Base-by-base conservation (phyloP, 2,113 vertebrate genomes). In the Mohoua ochrocephala region DNA sequence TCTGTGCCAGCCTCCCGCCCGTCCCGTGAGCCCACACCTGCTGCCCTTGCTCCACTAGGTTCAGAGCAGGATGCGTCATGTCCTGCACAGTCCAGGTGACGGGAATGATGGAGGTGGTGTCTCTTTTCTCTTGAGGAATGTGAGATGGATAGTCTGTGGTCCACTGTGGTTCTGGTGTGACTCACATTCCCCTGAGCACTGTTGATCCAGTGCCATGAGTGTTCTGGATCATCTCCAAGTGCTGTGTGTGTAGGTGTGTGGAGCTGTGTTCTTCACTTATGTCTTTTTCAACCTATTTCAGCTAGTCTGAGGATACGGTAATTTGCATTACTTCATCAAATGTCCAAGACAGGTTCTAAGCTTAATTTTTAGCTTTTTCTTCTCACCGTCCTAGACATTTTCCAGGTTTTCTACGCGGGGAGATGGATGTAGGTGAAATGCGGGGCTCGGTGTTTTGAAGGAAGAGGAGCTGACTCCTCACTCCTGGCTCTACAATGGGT, bases 301-400 rank as follows among this genome's bases (percentile, higher is more conserved):
- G 12, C 94, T 78, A 68, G 42, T 61, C 77, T 84, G 69, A 93
- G 77, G 63, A 84, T 50, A 61, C 28, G 47, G 33, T 20, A 49
- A 49, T 74, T 56, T 76, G 79, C 41, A 68, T 35, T 89, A 45
- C 56, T 90, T 93, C 83, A 47, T 56, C 68, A 75, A 37, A 47
- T 53, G 26, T 50, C 41, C 8, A 16, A 81, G 71, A 31, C 37
- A 73, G 70, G 50, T 50, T 16, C 45, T 68, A 60, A 45, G 49
- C 39, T 93, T 95, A 93, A 47, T 77, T 79, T 84, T 91, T 59
- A 79, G 16, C 61, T 69, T 87, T 27, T 76, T 61, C 37, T 65
- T 56, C 76, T 63, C 52, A 9, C 30, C 20, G 39, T 95, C 65
- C 71, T 91, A 52, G 56, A 42, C 49, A 28, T 57, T 67, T 68